Base-by-base conservation (phyloP, 2,113 vertebrate species). In the Vulpes vulpes region DNA sequence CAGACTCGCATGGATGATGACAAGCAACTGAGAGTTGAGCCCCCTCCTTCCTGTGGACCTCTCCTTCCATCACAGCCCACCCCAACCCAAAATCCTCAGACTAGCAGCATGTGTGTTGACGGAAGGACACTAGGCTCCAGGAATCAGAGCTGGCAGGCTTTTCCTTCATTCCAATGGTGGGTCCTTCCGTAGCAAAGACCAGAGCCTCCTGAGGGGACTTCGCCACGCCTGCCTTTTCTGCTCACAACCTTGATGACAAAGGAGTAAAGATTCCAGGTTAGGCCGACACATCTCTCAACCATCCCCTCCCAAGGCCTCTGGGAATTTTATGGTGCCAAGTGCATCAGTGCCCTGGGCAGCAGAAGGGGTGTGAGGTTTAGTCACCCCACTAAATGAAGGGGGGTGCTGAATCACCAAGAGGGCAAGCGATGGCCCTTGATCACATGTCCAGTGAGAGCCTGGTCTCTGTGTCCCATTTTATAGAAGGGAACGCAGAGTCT, bases 211-310 rank as follows among this genome's bases (percentile, higher is more conserved):
- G 1, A 32, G 32, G 15, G 22, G 23, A 30, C 51, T 65, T 71
- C 19, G 22, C 38, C 19, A 5, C 53, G 67, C 38, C 20, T 14
- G 8, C 22, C 7, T 65, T 76, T 88, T 95, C 93, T 7, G 17
- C 81, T 95, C 82, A 86, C 89, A 73, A 20, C 86, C 94, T 91
- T 27, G 80, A 30, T 3, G 82, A 83, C 79, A 59, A 91, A 78
- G 79, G 64, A 20, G 49, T 12, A 5, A n/a, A 74, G 23, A 27
- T 8, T 27, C 19, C n/a, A 3, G 76, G 71, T 93, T 27, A 89
- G 38, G 20, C 6, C 8, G 12, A 49, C 55, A 15, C 1, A 2
- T 30, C 43, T 85, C 53, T 51, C 93, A 38, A 55, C 30, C 51
- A n/a, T 10, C 3, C n/a, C 30, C 8, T 57, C 79, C 71, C 23